Evolutionary conservation across 2,113 vertebrate genomes (phyloP).

Genomic region (Apeltes quadracus): DNA sequence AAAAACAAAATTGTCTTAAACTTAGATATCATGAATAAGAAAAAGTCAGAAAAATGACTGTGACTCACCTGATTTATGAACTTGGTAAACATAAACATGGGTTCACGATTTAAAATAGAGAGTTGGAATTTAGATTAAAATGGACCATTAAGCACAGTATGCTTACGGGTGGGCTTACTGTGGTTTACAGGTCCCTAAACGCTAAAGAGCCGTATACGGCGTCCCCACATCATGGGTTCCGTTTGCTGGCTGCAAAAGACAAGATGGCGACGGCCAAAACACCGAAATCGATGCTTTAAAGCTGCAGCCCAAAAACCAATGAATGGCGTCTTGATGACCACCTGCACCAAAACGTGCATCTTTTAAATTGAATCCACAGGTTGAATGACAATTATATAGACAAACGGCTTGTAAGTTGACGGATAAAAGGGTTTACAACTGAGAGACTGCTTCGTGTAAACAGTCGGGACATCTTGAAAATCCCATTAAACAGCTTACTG

Average conservation of each 20-base stretch:
- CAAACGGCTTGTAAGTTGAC: slow-evolving; percentile 17
- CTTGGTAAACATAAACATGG: background rate
- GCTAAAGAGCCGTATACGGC: background rate
- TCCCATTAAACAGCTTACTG: slow-evolving; percentile 42
- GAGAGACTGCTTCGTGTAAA: slow-evolving; percentile 5
- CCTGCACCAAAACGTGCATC: background rate
- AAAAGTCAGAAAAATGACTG: no score
- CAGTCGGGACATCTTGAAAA: slow-evolving; percentile 39
- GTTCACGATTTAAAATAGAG: background rate
- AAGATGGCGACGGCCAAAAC: background rate
- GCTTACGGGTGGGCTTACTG: background rate
- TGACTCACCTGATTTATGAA: background rate
- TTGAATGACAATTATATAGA: background rate
- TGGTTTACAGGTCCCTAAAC: background rate
- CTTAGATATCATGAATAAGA: no score
- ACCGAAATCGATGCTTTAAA: background rate
- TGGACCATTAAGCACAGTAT: no score
- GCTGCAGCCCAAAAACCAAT: background rate
- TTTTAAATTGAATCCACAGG: background rate
- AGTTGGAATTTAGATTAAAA: background rate
- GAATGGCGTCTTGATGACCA: background rate
- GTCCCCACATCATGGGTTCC: background rate
- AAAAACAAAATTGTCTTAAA: background rate
- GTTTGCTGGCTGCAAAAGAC: background rate
- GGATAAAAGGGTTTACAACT: slow-evolving; percentile 28